A percentile compares a stretch with the other conserved stretches of the same genome.
These are phyloP conservation scores for Mus pahari DNA, from an alignment of 2,113 vertebrate species.

Conservation along the genomic window DNA sequence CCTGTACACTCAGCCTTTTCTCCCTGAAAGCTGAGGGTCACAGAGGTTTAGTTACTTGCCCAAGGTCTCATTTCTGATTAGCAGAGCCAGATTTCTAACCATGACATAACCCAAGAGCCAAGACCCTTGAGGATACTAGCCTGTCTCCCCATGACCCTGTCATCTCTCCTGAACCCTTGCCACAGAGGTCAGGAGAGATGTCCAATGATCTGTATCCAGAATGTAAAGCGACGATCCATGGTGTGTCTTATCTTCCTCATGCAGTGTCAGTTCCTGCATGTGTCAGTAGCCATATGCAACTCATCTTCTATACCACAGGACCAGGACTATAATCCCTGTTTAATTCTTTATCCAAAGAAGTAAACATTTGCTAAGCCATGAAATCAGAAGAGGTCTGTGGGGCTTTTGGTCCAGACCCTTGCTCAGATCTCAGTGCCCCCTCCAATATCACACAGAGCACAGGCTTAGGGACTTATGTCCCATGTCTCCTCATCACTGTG, in stretches of 20 bases:
- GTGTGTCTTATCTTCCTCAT: neutral
- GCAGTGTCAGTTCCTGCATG: neutral
- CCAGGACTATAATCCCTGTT: neutral
- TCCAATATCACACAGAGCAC: neutral
- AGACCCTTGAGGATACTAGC: neutral
- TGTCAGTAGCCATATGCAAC: neutral
- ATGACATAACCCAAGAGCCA: neutral
- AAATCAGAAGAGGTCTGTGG: neutral
- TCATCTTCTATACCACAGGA: neutral
- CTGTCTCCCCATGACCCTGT: neutral
- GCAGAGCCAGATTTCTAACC: neutral
- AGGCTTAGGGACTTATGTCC: neutral
- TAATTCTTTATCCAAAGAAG: conserved; percentile 29
- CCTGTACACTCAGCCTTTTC: neutral
- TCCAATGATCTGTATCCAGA: neutral
- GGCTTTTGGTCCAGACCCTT: neutral
- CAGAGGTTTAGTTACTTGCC: conserved; percentile 37
- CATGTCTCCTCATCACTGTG: neutral
- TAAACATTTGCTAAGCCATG: neutral
- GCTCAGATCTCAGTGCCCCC: neutral
- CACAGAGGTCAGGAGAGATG: neutral
- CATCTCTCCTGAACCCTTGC: neutral
- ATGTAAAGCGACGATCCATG: neutral
- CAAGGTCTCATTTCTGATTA: neutral
- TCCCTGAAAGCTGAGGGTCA: conserved; percentile 19